phyloP scores from a whole-genome alignment of 2,113 vertebrate genomes.

The Excalfactoria chinensis region DNA sequence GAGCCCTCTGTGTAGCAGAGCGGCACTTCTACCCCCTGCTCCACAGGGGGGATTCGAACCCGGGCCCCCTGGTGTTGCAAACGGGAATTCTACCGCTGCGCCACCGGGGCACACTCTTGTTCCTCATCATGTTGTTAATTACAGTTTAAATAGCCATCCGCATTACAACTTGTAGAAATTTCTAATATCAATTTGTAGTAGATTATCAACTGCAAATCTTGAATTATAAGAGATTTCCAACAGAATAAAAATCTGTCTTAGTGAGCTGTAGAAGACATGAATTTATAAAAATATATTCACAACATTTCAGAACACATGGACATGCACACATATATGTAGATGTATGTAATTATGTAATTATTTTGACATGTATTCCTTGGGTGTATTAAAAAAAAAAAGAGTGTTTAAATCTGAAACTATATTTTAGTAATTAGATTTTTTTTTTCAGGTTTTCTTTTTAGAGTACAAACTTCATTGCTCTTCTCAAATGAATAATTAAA shows the following conservation, averaged over 20 bases:
- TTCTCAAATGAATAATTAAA: constrained; percentile 38
- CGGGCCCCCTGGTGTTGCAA: too few relatives aligned
- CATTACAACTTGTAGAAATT: not conserved
- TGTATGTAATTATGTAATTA: not conserved
- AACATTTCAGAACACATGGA: not conserved
- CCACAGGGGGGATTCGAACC: too few relatives aligned
- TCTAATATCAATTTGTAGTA: not conserved
- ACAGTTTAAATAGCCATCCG: not conserved
- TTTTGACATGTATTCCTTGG: not conserved
- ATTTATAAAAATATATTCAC: not conserved
- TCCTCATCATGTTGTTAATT: not conserved
- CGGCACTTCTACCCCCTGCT: too few relatives aligned
- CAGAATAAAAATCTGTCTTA: not conserved
- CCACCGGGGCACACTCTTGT: too few relatives aligned
- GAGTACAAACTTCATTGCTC: constrained; percentile 15
- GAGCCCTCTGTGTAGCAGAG: too few relatives aligned
- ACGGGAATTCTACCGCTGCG: too few relatives aligned
- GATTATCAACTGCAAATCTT: not conserved
- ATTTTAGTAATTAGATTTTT: constrained; percentile 38
- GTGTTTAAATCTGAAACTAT: constrained; percentile 5
- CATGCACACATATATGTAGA: not conserved
- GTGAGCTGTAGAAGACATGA: not conserved
- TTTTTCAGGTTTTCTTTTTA: constrained; percentile 16
- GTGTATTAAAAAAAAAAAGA: not conserved
- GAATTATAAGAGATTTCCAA: not conserved